Percentiles rank a stretch among this genome's conserved stretches.
These are phyloP conservation scores for Strix uralensis DNA, from an alignment of 2,113 vertebrate species.

Conservation along the genomic window DNA sequence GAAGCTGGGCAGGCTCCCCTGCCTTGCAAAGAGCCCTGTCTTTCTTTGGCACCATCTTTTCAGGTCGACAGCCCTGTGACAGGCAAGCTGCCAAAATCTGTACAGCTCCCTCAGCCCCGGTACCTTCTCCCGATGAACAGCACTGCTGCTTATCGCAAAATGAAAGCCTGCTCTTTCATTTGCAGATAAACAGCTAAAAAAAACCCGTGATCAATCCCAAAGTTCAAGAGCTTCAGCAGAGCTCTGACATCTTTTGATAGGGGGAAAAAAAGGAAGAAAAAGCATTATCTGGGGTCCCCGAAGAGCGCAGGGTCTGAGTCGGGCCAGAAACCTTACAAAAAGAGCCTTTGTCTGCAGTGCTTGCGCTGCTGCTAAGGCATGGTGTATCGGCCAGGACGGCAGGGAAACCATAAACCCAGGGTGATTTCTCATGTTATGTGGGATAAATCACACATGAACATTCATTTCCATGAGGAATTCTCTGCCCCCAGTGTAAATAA, in stretches of 20 bases:
- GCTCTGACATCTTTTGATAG: neutral
- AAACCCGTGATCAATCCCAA: neutral
- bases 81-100: neutral
- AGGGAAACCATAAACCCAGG: slow-evolving; percentile 60
- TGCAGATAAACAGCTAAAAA: neutral
- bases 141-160: neutral
- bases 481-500: slow-evolving; percentile 57
- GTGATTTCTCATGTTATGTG: slow-evolving; percentile 26
- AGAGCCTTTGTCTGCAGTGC: slow-evolving; percentile 37
- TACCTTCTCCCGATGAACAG: neutral
- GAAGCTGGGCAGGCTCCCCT: neutral
- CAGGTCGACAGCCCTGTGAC: neutral
- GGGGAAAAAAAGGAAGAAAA: neutral
- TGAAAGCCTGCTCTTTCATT: neutral
- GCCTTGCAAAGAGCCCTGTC: neutral
- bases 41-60: neutral
- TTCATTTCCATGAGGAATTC: slow-evolving; percentile 62
- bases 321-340: slow-evolving; percentile 41
- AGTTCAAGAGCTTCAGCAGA: neutral
- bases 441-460: slow-evolving; percentile 59
- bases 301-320: neutral
- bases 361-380: neutral
- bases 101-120: neutral
- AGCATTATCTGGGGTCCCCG: neutral
- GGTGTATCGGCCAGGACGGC: neutral